Conservation (phyloP, 2,113 vertebrate genomes). For the Apistogramma diplotaenia region DNA sequence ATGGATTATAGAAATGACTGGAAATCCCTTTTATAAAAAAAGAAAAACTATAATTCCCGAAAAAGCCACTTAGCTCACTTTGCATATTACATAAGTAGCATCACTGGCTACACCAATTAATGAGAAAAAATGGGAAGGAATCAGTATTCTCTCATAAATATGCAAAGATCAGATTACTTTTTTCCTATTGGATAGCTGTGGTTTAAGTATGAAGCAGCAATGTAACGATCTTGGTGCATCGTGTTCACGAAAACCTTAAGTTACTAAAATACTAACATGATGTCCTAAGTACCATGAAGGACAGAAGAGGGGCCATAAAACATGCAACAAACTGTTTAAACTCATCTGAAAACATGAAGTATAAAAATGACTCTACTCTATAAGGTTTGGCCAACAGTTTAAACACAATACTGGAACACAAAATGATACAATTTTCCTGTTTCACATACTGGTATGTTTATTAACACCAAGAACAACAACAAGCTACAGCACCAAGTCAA, state of each 20-base stretch:
- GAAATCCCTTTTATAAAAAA: too few relatives aligned
- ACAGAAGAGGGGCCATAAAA: not conserved
- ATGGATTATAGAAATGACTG: not conserved
- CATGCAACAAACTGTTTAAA: not conserved
- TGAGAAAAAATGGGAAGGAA: not conserved
- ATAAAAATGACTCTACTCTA: not conserved
- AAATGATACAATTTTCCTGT: not conserved
- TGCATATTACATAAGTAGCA: not conserved
- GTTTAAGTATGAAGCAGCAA: not conserved
- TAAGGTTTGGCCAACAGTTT: not conserved
- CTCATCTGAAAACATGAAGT: not conserved
- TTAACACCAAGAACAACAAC: conserved; percentile 49
- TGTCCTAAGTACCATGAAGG: not conserved
- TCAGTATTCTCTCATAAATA: not conserved
- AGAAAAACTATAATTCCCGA: not conserved
- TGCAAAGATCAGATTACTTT: not conserved
- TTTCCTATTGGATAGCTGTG: not conserved
- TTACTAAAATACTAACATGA: not conserved
- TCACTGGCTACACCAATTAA: not conserved
- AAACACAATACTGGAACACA: not conserved
- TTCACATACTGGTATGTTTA: conserved; percentile 46
- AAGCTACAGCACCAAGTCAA: conserved; percentile 40
- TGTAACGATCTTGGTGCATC: not conserved
- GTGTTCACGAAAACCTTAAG: not conserved
- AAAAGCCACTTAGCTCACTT: not conserved